These are phyloP conservation scores for Cephalopterus ornatus DNA, from an alignment of 2,113 vertebrate species.

Conservation along the genomic window DNA sequence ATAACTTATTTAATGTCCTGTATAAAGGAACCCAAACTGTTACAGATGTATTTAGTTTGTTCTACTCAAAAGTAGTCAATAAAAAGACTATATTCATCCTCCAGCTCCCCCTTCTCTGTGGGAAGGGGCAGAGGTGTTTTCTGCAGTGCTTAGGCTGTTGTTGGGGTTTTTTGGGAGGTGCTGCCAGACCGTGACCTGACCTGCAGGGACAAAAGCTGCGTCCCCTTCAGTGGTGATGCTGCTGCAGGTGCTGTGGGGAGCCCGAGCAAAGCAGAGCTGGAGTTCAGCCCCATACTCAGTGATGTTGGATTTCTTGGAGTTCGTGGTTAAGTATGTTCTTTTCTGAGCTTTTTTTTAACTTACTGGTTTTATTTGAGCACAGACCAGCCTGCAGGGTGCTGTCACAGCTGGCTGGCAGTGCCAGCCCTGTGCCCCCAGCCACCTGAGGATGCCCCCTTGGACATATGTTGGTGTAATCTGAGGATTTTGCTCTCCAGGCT, in stretches of 20 bases:
- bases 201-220: background rate
- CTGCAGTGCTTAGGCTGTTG: too few relatives aligned
- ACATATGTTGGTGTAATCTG: rapidly evolving
- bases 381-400: background rate
- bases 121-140: background rate
- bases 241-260: background rate
- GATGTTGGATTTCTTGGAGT: background rate
- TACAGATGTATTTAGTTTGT: constrained; percentile 84
- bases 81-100: constrained; percentile 78
- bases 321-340: background rate
- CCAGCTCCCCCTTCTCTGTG: background rate
- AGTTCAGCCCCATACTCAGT: background rate
- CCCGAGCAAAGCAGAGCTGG: background rate
- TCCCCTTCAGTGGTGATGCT: background rate
- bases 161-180: too few relatives aligned
- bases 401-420: too few relatives aligned
- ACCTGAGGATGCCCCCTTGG: background rate
- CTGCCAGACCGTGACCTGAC: background rate
- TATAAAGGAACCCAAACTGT: constrained; percentile 77
- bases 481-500: background rate
- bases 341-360: too few relatives aligned
- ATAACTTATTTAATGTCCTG: constrained; percentile 84
- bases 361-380: rapidly evolving
- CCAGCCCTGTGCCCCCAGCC: background rate
- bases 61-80: constrained; percentile 81